Conservation (phyloP, 2,888 invertebrate genomes). For the Periphyllus acericola region DNA sequence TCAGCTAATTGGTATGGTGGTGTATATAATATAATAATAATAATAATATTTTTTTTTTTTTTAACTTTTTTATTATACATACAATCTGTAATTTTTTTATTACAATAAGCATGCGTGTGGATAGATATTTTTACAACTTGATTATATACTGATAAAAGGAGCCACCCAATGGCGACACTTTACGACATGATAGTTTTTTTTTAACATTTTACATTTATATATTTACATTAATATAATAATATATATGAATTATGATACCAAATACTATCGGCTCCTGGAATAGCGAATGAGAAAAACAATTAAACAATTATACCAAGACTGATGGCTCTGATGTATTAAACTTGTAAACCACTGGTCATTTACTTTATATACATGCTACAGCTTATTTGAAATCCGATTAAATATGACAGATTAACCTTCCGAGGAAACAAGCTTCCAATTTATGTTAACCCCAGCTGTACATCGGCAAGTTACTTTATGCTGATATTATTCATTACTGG, state of each 20-base stretch:
- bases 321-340: slow-evolving; percentile 40
- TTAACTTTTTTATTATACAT: no score
- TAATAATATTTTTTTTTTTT: no score
- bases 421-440: slow-evolving; percentile 15
- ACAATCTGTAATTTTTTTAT: no score
- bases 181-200: no score
- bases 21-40: slow-evolving; percentile 16
- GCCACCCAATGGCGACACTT: no score
- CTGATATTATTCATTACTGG: slow-evolving; percentile 24
- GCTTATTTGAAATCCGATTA: slow-evolving; percentile 55
- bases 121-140: no score
- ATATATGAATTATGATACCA: neutral
- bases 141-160: no score
- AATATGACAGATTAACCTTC: slow-evolving; percentile 42
- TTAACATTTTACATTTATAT: no score
- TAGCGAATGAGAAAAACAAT: slow-evolving; percentile 34
- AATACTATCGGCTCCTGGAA: neutral
- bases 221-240: no score
- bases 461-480: neutral
- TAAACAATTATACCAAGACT: slow-evolving; percentile 46
- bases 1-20: neutral
- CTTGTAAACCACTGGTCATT: slow-evolving; percentile 35
- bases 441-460: slow-evolving; percentile 21
- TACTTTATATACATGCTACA: neutral
- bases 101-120: no score